Evolutionary conservation across 2,113 vertebrate species (phyloP), one percentile per base, ranked within the genome.

Genomic region (Rhombomys opimus): DNA sequence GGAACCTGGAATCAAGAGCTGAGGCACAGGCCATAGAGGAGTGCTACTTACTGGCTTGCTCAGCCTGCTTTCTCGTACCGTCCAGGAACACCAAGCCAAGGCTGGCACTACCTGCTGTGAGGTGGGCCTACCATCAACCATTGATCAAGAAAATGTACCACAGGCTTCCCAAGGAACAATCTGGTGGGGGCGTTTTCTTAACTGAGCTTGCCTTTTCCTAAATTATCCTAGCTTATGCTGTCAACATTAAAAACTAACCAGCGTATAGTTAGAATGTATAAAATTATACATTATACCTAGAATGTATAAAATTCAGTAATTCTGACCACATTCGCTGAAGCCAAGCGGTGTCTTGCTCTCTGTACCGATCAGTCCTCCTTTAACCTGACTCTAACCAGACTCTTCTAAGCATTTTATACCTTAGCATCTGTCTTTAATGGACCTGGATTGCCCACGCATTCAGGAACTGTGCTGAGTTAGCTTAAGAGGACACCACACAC

Each of bases 301-400:
- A 97, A 81, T 85, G 46, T 65, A 73, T 89, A 52, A 85, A 67
- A 93, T 84, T 90, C 89, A 84, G 32, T 87, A 93, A 82, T 87
- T 91, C 35, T 81, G 46, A 32, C 27, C 61, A 52, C 22, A 90
- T 87, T 95, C 41, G 73, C 52, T 52, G 32, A 90, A 57, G n/a
- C 10, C 78, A 81, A 12, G 41, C 70, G 54, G 18, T 93, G 14
- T 25, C 63, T 61, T 90, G 90, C 94, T 89, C 73, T 95, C 89
- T 82, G 46, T 18, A 87, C 52, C 70, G 41, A 70, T 18, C 75
- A 92, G 67, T 70, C 4, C 35, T 22, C 30, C 52, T 89, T 81
- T 95, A 86, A 87, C n/a, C 72, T 93, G 89, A 80, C 78, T 68
- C 84, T 59, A 78, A n/a, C 65, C 54, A 90, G 32, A 61, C 23